Evolutionary conservation across 2,113 vertebrate genomes (phyloP).

Genomic region (Piliocolobus tephrosceles): DNA sequence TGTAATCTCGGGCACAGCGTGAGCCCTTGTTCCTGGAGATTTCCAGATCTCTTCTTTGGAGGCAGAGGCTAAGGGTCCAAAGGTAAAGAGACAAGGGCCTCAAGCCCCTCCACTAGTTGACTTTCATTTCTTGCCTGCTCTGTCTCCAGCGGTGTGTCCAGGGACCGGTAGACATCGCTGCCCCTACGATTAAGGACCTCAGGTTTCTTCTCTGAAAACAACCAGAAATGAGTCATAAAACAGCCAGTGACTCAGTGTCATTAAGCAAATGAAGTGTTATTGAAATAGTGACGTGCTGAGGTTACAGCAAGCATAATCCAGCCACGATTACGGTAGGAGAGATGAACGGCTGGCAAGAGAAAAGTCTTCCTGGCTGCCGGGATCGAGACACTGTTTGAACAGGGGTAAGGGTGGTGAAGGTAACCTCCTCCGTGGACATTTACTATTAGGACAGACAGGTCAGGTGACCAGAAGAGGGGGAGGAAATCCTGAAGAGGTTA

Average conservation of each 20-base stretch:
- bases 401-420: rapidly evolving
- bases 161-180: rapidly evolving
- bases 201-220: slow-evolving; percentile 20
- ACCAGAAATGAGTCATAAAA: neutral
- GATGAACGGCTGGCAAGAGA: rapidly evolving
- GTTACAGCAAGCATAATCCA: neutral
- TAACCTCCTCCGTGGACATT: neutral
- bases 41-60: neutral
- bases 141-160: neutral
- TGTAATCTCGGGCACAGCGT: neutral
- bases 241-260: slow-evolving; percentile 7
- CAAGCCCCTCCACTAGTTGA: rapidly evolving
- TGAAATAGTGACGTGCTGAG: neutral
- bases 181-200: neutral
- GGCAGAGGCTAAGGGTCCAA: neutral
- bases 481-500: neutral
- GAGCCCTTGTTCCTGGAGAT: neutral
- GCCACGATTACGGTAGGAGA: rapidly evolving
- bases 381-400: too few species aligned
- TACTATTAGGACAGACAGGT: rapidly evolving
- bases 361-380: neutral
- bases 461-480: neutral
- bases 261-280: neutral
- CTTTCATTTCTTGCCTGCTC: neutral
- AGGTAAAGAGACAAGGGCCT: too few species aligned